phyloP scores from a whole-genome alignment of 2,113 vertebrate species.

The Oncorhynchus nerka region DNA sequence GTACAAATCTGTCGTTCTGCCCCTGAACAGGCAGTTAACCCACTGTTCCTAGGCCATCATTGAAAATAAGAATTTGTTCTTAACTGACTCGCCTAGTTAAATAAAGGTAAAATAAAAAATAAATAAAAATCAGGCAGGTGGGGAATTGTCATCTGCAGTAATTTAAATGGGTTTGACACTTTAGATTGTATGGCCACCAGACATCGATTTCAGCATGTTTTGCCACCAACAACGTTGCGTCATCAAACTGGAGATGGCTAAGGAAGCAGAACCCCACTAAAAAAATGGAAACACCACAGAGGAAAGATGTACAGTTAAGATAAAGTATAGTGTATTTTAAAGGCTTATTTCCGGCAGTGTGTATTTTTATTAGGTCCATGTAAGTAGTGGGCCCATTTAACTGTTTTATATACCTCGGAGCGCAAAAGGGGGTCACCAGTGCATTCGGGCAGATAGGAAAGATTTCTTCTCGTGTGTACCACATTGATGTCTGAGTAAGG shows the following conservation, averaged over 20 bases:
- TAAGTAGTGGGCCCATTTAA: not conserved
- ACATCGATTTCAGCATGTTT: not conserved
- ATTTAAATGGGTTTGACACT: conserved; percentile 18
- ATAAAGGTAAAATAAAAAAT: too few species aligned
- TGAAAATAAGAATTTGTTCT: too few species aligned
- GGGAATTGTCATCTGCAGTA: conserved; percentile 51
- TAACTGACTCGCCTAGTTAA: too few species aligned
- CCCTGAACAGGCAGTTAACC: too few species aligned
- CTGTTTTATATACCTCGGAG: not conserved
- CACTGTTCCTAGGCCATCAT: too few species aligned
- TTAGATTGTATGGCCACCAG: conserved; percentile 13
- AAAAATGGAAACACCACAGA: not conserved
- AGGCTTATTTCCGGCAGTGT: not conserved
- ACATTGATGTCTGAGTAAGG: too few species aligned
- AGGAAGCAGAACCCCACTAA: not conserved
- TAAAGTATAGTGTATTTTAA: not conserved
- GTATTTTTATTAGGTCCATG: conserved; percentile 10
- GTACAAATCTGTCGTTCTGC: too few species aligned
- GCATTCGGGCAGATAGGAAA: not conserved
- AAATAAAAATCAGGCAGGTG: not conserved
- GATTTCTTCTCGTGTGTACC: too few species aligned
- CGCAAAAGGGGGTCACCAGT: not conserved
- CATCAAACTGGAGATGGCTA: conserved; percentile 2
- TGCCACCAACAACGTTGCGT: conserved; percentile 10
- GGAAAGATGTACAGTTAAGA: conserved; percentile 17